Evolutionary conservation across 2,888 invertebrate genomes (phyloP).

Genomic region (Parascotia fuliginaria): DNA sequence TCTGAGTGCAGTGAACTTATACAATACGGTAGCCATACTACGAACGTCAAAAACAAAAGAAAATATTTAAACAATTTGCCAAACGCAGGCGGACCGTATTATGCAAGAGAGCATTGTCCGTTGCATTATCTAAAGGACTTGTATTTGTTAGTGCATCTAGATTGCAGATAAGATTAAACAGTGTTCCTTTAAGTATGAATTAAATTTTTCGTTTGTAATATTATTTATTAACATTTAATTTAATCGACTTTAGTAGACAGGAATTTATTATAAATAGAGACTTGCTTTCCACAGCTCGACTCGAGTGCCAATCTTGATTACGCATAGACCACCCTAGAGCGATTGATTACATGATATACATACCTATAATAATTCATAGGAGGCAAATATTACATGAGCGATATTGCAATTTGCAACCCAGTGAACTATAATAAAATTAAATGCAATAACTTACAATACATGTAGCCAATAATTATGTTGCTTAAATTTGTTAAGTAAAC

Average conservation of each 20-base stretch:
- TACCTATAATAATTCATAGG: neutral
- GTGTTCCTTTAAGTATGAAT: constrained; percentile 33
- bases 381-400: neutral
- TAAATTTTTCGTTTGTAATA: too few species aligned
- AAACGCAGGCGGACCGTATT: constrained; percentile 39
- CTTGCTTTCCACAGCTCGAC: neutral
- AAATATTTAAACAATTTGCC: constrained; percentile 34
- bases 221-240: constrained; percentile 15
- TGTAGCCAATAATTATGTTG: neutral
- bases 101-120: constrained; percentile 60
- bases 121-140: constrained; percentile 45
- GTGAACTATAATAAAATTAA: neutral
- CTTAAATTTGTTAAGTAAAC: too few species aligned
- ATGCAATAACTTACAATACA: neutral
- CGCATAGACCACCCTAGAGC: neutral
- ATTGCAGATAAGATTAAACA: constrained; percentile 53
- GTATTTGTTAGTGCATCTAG: constrained; percentile 43
- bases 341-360: neutral
- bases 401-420: too few species aligned
- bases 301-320: neutral
- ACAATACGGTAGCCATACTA: constrained; percentile 32
- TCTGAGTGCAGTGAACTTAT: constrained; percentile 33
- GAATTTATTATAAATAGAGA: neutral
- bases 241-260: constrained; percentile 7
- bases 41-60: constrained; percentile 29